Conservation (phyloP, 2,888 invertebrate genomes). For the Cryptus armator region DNA sequence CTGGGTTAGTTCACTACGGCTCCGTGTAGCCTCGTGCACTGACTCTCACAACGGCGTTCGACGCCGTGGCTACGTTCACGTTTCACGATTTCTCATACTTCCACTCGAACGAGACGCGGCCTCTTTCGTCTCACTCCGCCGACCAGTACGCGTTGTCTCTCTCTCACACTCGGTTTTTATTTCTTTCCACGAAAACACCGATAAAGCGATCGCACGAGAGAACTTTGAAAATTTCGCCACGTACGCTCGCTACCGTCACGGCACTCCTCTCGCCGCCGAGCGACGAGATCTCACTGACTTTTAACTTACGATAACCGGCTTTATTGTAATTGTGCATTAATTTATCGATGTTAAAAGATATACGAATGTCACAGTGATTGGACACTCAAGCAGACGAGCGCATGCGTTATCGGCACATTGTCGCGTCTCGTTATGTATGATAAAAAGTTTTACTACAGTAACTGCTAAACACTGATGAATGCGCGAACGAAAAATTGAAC, state of each 20-base stretch:
- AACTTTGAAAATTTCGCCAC: slow-evolving; percentile 63
- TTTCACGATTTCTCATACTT: slow-evolving; percentile 15
- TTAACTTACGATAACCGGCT: slow-evolving; percentile 1
- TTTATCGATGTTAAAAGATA: background rate
- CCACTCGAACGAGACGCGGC: background rate
- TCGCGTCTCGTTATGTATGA: slow-evolving; percentile 18
- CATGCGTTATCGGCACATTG: slow-evolving; percentile 6
- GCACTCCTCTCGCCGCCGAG: background rate
- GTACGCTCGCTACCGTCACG: slow-evolving; percentile 38
- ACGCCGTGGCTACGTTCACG: slow-evolving; percentile 64
- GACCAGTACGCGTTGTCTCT: background rate
- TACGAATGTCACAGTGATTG: slow-evolving; percentile 5
- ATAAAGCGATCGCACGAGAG: slow-evolving; percentile 5
- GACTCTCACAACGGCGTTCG: slow-evolving; percentile 59
- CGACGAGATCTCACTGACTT: background rate
- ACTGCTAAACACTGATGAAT: background rate
- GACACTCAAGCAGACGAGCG: slow-evolving; percentile 44
- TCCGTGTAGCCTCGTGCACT: slow-evolving; percentile 64
- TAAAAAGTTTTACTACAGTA: background rate
- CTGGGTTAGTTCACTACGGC: slow-evolving; percentile 50
- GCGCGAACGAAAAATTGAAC: background rate
- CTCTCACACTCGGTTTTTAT: slow-evolving; percentile 3
- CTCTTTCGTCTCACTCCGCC: slow-evolving; percentile 9
- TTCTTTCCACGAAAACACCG: slow-evolving; percentile 9
- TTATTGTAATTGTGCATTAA: slow-evolving; percentile 19